Evolutionary conservation across 2,797 vertebrate genomes (phyloP).

Genomic region (Neostethus bicornis): DNA sequence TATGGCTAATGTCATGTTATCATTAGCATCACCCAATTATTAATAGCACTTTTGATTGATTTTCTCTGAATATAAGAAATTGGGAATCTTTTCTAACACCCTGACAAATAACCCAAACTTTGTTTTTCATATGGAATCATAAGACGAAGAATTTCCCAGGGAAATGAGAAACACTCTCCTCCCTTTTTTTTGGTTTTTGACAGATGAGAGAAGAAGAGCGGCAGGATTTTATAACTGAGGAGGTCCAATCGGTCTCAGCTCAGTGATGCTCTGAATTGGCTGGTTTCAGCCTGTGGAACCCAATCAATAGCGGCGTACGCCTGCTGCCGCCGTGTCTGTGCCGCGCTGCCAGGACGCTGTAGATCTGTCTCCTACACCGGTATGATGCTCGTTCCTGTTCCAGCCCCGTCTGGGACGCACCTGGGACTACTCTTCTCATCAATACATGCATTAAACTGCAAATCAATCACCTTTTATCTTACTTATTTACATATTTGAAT

Average conservation of each 20-base stretch:
- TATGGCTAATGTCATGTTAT: background rate
- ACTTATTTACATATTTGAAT: background rate
- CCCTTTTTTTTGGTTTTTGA: slow-evolving; percentile 48
- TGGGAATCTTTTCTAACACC: slow-evolving; percentile 30
- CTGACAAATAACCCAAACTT: slow-evolving; percentile 49
- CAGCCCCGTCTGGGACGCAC: slow-evolving; percentile 36
- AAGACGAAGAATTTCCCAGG: slow-evolving; percentile 69
- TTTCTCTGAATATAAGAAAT: too few species aligned
- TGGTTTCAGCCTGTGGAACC: slow-evolving; percentile 80
- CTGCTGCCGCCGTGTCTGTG: slow-evolving; percentile 53
- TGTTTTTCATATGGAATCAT: slow-evolving; percentile 56
- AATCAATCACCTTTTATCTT: background rate
- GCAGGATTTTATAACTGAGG: slow-evolving; percentile 80
- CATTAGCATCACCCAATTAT: background rate
- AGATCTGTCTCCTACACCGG: slow-evolving; percentile 31
- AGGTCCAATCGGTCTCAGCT: slow-evolving; percentile 82
- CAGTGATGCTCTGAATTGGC: slow-evolving; percentile 84
- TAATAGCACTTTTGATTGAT: too few species aligned
- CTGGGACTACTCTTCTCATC: slow-evolving; percentile 3
- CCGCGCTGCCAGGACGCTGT: slow-evolving; percentile 42
- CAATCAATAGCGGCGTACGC: slow-evolving; percentile 76
- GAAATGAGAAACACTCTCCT: slow-evolving; percentile 63
- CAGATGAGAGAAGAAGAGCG: slow-evolving; percentile 70
- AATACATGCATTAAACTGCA: background rate
- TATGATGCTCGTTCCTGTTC: slow-evolving; percentile 38